Conservation (phyloP, 2,113 vertebrate species). For the Notothenia coriiceps region DNA sequence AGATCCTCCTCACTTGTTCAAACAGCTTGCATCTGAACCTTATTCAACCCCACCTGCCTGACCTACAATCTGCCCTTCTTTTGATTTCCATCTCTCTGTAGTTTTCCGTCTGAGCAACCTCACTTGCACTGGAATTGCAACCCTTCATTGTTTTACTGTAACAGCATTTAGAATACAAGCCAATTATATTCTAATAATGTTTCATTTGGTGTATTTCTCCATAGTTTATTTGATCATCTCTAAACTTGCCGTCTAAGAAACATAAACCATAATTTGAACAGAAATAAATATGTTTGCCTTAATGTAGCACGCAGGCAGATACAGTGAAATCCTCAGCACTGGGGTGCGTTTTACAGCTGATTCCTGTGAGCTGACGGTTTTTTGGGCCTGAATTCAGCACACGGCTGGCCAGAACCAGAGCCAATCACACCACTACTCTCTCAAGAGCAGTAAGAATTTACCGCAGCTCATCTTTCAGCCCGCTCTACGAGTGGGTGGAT, state of each 20-base stretch:
- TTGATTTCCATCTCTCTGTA: slow-evolving; percentile 42
- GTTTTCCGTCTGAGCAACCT: slow-evolving; percentile 51
- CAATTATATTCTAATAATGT: slow-evolving; percentile 56
- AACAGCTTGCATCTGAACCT: slow-evolving; percentile 68
- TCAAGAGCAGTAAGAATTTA: slow-evolving; percentile 71
- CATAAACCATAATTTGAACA: slow-evolving; percentile 54
- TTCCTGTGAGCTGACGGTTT: slow-evolving; percentile 70
- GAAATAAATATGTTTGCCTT: slow-evolving; percentile 41
- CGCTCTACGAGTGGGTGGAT: slow-evolving; percentile 65
- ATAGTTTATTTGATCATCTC: slow-evolving; percentile 51
- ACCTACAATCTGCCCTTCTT: slow-evolving; percentile 73
- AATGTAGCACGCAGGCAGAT: slow-evolving; percentile 32
- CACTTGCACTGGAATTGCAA: slow-evolving; percentile 43
- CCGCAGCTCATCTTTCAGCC: slow-evolving; percentile 73
- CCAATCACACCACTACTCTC: slow-evolving; percentile 65
- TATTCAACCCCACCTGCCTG: slow-evolving; percentile 76
- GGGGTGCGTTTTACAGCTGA: slow-evolving; percentile 43
- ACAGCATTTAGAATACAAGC: slow-evolving; percentile 41
- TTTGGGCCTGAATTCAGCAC: slow-evolving; percentile 68
- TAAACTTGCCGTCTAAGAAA: slow-evolving; percentile 42
- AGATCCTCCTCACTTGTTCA: slow-evolving; percentile 45
- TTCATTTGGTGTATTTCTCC: slow-evolving; percentile 64
- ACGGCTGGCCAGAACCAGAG: slow-evolving; percentile 50
- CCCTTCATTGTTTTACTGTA: slow-evolving; percentile 43
- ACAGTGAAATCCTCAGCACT: slow-evolving; percentile 43